phyloP scores from a whole-genome alignment of 2,888 invertebrate genomes.

The Phaedon cochleariae region DNA sequence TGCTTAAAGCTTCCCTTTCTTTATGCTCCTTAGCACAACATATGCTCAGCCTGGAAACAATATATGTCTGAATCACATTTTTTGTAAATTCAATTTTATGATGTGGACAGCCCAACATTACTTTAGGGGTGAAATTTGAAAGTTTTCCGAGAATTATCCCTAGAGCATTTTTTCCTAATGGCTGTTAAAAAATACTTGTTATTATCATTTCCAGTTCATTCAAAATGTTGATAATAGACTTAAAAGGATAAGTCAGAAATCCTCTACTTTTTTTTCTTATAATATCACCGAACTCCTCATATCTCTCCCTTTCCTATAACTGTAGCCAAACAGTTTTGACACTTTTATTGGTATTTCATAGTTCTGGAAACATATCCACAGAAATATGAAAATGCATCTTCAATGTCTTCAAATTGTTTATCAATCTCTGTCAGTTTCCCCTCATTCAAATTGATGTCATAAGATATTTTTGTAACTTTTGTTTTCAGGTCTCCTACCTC shows the following conservation, averaged over 20 bases:
- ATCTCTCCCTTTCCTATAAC: neutral
- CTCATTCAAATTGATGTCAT: neutral
- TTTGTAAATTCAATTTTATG: neutral
- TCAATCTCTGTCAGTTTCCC: neutral
- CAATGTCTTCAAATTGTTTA: neutral
- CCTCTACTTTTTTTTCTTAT: neutral
- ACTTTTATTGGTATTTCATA: neutral
- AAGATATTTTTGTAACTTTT: neutral
- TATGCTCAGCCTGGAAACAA: neutral
- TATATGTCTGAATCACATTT: neutral
- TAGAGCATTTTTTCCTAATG: neutral
- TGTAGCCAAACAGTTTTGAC: neutral
- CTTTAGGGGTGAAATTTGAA: neutral
- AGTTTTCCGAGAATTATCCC: neutral
- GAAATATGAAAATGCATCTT: neutral
- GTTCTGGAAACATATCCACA: neutral
- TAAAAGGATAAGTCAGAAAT: neutral
- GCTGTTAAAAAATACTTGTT: neutral
- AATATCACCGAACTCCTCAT: neutral
- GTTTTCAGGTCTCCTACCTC: too few relatives aligned
- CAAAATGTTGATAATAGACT: neutral
- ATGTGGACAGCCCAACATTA: neutral
- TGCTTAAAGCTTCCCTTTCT: neutral
- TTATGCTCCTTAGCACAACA: neutral
- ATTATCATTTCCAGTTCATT: neutral